These are phyloP conservation scores for Drosophila nannoptera DNA, from an alignment of 1,140 invertebrate genomes.

Conservation along the genomic window DNA sequence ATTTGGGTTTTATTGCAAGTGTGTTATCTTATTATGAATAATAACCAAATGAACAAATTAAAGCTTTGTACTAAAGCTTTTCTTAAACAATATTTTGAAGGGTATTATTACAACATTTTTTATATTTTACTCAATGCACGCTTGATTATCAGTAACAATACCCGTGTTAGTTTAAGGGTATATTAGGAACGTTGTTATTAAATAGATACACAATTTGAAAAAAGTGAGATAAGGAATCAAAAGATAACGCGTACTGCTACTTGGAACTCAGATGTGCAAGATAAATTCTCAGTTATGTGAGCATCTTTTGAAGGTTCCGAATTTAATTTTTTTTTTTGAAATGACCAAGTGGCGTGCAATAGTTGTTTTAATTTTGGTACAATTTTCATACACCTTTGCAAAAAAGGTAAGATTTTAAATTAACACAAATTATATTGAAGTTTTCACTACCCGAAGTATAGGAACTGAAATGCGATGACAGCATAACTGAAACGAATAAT, in stretches of 20 bases:
- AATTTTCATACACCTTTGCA: not conserved
- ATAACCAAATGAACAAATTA: too few relatives aligned
- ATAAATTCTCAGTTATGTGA: constrained; percentile 19
- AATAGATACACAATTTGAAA: constrained; percentile 36
- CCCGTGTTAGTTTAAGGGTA: constrained; percentile 11
- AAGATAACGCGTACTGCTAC: constrained; percentile 22
- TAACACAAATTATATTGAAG: not conserved
- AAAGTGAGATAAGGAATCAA: constrained; percentile 38
- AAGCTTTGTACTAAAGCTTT: too few relatives aligned
- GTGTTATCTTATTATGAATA: too few relatives aligned
- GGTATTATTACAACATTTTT: too few relatives aligned
- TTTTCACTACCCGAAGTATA: constrained; percentile 5
- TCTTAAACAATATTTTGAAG: too few relatives aligned
- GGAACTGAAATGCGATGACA: constrained; percentile 42
- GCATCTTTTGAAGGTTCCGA: not conserved
- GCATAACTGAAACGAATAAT: constrained; percentile 2
- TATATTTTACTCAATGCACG: too few relatives aligned
- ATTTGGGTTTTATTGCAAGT: too few relatives aligned
- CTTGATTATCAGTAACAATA: not conserved
- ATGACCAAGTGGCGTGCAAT: not conserved
- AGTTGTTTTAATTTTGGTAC: constrained; percentile 4
- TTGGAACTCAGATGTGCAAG: constrained; percentile 6
- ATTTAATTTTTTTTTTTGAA: not conserved
- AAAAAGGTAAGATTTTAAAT: constrained; percentile 21
- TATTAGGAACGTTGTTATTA: constrained; percentile 26